A percentile compares a stretch with the other conserved stretches of the same genome.
These are phyloP conservation scores for Callyntrura guangdongensis DNA, from an alignment of 2,888 invertebrate species.

Conservation along the genomic window DNA sequence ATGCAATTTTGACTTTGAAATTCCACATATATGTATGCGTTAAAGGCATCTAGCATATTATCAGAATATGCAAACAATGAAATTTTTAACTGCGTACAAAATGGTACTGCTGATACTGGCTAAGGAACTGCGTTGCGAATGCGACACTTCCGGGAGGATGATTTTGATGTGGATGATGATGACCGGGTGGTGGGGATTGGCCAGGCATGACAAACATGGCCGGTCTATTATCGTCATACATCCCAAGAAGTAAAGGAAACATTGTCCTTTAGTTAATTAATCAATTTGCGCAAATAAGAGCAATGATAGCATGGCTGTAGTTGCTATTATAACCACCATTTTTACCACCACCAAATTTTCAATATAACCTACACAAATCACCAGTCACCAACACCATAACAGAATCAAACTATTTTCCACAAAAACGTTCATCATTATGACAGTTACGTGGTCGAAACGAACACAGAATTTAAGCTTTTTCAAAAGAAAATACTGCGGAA, in stretches of 20 bases:
- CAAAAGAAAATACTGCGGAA: too few species aligned
- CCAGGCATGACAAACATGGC: constrained; percentile 73
- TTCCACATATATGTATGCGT: too few species aligned
- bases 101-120: constrained; percentile 1
- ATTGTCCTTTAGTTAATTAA: constrained; percentile 33
- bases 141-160: constrained; percentile 6
- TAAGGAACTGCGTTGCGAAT: constrained; percentile 44
- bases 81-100: too few species aligned
- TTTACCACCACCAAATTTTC: background rate
- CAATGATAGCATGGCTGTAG: background rate
- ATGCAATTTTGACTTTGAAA: too few species aligned
- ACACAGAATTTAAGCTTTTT: too few species aligned
- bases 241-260: constrained; percentile 65
- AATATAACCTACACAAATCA: background rate
- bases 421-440: too few species aligned
- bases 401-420: too few species aligned
- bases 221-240: constrained; percentile 70
- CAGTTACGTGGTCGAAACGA: too few species aligned
- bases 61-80: too few species aligned
- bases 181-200: constrained; percentile 32
- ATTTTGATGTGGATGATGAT: background rate
- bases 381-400: background rate
- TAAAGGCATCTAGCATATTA: too few species aligned
- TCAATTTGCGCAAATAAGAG: background rate
- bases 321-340: background rate